phyloP scores from a whole-genome alignment of 2,888 invertebrate species.

The Terebella lapidaria region DNA sequence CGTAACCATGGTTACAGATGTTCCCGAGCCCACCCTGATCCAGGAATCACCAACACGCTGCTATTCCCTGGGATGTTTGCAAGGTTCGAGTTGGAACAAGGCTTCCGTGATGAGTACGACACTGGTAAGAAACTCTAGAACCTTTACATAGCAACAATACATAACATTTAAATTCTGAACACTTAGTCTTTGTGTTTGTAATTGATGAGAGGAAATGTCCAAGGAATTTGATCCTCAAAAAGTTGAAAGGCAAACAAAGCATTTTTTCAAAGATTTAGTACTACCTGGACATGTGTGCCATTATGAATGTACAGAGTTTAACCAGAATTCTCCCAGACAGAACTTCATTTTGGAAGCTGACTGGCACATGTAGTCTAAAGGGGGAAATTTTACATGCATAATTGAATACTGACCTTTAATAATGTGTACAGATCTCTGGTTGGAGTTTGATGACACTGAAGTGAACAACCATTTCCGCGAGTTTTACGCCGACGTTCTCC shows the following conservation, averaged over 20 bases:
- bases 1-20: constrained; percentile 56
- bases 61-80: constrained; percentile 76
- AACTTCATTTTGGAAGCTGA: no score
- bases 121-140: constrained; percentile 49
- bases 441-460: constrained; percentile 81
- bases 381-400: no score
- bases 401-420: no score
- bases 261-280: no score
- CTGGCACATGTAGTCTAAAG: no score
- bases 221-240: no score
- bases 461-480: constrained; percentile 73
- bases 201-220: not conserved
- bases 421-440: constrained; percentile 67
- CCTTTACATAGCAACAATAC: not conserved
- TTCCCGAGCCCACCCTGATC: constrained; percentile 66
- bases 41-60: constrained; percentile 70
- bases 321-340: no score
- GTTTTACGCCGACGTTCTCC: constrained; percentile 79
- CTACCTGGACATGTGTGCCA: no score
- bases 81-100: constrained; percentile 75
- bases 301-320: no score
- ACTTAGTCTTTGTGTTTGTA: not conserved
- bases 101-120: constrained; percentile 71
- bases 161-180: no score
- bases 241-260: no score